Conservation (phyloP, 2,113 vertebrate species). For the Camelus bactrianus region DNA sequence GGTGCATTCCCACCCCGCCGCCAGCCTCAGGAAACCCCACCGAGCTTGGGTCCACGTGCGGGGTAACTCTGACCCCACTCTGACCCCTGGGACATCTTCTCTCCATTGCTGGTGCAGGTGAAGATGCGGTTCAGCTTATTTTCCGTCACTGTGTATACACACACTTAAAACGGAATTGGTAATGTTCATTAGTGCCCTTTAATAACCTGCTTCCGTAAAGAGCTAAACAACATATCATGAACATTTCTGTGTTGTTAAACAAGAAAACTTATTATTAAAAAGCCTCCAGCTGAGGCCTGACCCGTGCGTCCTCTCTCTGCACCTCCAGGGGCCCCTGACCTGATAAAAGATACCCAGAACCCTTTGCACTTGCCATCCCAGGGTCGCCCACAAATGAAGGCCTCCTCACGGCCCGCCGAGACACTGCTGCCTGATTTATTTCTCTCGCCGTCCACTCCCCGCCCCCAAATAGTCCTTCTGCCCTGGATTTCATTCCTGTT, state of each 20-base stretch:
- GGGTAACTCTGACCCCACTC: too few relatives aligned
- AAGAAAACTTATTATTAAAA: conserved; percentile 52
- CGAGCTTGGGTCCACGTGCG: too few relatives aligned
- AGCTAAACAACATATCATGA: background rate
- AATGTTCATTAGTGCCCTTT: conserved; percentile 23
- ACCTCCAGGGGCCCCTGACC: background rate
- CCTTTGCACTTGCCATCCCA: background rate
- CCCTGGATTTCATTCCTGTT: background rate
- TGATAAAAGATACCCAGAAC: background rate
- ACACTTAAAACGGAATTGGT: conserved; percentile 19
- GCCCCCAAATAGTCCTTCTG: background rate
- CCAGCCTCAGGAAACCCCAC: too few relatives aligned
- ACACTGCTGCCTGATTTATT: background rate
- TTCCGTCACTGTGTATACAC: background rate
- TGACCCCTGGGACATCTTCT: too few relatives aligned
- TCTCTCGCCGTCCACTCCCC: background rate
- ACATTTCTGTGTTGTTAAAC: conserved; percentile 41
- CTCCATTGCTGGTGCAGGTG: background rate
- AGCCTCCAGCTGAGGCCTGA: background rate
- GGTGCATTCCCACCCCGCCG: too few relatives aligned
- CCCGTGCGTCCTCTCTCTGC: background rate
- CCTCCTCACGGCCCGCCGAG: background rate
- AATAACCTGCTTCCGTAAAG: conserved; percentile 8
- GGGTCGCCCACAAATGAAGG: background rate
- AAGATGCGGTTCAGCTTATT: background rate